Evolutionary conservation across 2,113 vertebrate genomes (phyloP).

Genomic region (Bubo bubo): DNA sequence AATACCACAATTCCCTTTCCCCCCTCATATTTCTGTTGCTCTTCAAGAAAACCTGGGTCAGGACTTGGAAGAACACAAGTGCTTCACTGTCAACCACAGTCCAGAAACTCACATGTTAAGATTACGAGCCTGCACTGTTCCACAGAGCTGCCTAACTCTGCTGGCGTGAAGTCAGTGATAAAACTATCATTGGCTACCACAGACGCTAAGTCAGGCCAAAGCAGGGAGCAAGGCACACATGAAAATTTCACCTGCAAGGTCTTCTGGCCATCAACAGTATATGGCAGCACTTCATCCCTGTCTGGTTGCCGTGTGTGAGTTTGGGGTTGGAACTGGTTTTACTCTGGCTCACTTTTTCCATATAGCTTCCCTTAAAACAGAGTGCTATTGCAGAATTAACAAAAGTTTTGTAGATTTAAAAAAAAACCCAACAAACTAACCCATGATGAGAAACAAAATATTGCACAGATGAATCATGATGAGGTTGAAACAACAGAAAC

Average conservation of each 20-base stretch:
- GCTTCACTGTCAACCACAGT: background rate
- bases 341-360: conserved; percentile 20
- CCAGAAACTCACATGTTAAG: conserved; percentile 7
- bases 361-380: background rate
- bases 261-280: background rate
- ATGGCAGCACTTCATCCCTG: conserved; percentile 15
- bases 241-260: conserved; percentile 28
- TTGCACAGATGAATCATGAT: background rate
- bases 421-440: background rate
- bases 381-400: background rate
- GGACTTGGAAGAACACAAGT: background rate
- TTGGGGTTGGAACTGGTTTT: background rate
- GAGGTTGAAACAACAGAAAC: background rate
- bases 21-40: background rate
- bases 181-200: conserved; percentile 30
- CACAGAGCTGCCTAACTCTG: background rate
- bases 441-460: background rate
- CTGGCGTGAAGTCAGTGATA: background rate
- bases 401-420: background rate
- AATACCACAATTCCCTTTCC: background rate
- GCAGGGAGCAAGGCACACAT: background rate
- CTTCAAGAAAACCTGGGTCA: background rate
- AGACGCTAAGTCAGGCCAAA: conserved; percentile 13
- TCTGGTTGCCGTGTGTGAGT: conserved; percentile 8
- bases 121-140: background rate